Evolutionary conservation across 2,888 invertebrate species (phyloP), one percentile per base, ranked within the genome.

Genomic region (Marasmarcha lunaedactyla): DNA sequence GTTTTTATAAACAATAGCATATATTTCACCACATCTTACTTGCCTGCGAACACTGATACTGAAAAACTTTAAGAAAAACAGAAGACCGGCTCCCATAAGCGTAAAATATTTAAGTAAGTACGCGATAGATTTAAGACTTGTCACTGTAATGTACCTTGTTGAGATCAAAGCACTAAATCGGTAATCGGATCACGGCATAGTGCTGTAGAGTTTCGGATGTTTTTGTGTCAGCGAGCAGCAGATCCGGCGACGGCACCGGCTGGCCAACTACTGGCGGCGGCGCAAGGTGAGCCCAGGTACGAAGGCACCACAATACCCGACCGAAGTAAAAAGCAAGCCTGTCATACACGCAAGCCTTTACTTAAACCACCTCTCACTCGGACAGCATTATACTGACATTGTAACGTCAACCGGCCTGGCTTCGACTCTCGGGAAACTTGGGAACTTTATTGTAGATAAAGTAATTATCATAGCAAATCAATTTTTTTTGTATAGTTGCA

Each of bases 101-200:
- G 39, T 42, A 42, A 43, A n/a, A 38, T 43, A 41, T 26, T 42
- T 42, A 36, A 35, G 25, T 40, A 39, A 15, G 40, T 15, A 35
- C 1, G 39, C 35, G 42, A 43, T 41, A 10, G 43, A 40, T 39
- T 40, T 35, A 15, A 15, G 41, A 44, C 37, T 14, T 5, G 2
- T 27, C 30, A 30, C 30, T 30, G 7, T 20, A 5, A 7, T 55
- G 58, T 60, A 66, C 62, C 63, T 71, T 57, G 37, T 42, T 54
- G 60, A 67, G 63, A 71, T 71, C 66, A 61, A 46, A 58, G 48
- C 54, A 67, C 59, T 56, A 59, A 63, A 51, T 59, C 2, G 3
- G 11, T 11, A 3, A 30, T 30, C 9, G 10, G 30, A n/a, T 62
- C 70, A 73, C 70, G 64, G 54, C 65, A 71, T 30, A n/a, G 2